Conservation (phyloP, 2,888 invertebrate genomes). For the Rhagonycha lutea region DNA sequence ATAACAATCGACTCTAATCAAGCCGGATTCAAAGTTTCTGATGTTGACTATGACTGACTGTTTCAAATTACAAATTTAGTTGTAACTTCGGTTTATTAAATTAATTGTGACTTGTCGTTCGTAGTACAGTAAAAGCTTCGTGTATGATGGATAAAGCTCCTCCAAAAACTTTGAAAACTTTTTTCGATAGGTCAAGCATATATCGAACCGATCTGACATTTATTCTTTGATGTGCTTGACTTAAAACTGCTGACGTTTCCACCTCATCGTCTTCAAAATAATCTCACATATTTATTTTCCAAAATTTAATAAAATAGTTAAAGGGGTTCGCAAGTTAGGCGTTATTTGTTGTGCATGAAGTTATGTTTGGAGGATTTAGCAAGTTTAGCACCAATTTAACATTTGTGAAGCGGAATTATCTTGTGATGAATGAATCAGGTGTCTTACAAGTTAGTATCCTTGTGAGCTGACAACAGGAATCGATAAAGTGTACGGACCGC, state of each 20-base stretch:
- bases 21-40: background rate
- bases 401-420: conserved; percentile 24
- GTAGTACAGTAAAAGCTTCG: background rate
- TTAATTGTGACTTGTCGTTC: background rate
- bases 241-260: background rate
- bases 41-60: background rate
- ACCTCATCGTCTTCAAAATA: background rate
- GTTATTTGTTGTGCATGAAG: background rate
- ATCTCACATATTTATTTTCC: background rate
- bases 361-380: background rate
- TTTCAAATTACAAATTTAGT: background rate
- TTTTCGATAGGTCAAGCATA: background rate
- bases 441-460: conserved; percentile 8
- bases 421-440: conserved; percentile 32
- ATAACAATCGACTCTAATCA: background rate
- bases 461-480: conserved; percentile 13
- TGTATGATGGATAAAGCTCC: background rate
- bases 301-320: background rate
- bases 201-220: background rate
- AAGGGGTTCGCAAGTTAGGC: background rate
- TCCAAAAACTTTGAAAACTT: background rate
- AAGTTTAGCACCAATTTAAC: conserved; percentile 15
- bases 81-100: background rate
- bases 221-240: background rate
- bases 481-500: conserved; percentile 16